Evolutionary conservation across 2,113 vertebrate species (phyloP), one percentile per base, ranked within the genome.

Genomic region (Tor tambroides): DNA sequence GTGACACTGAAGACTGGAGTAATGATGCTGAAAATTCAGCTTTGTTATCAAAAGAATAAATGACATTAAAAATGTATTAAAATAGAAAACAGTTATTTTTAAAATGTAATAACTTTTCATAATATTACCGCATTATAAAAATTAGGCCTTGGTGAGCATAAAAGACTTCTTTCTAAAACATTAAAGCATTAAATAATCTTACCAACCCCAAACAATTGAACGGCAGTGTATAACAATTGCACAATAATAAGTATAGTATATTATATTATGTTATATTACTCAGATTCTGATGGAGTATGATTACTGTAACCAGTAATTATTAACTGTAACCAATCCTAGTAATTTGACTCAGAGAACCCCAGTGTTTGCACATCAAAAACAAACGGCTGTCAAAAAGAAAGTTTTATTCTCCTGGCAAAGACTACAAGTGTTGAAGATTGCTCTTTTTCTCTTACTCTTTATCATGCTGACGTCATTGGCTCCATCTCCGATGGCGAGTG

Each of bases 391-490:
- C 23, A 75, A 26, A 75, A 75, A 30, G 14, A 30, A 38, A n/a
- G 71, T 15, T 11, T 43, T 23, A 3, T 14, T 75, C 11, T 7
- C 72, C 2, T 46, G 72, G 23, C 12, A 12, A 75, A 43, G 71
- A 41, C 19, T 41, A 12, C 19, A 41, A 26, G 21, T 46, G 38
- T 23, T 41, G 23, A 74, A 74, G 35, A 43, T 43, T 28, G 12
- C 6, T 28, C 2, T 80, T 38, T 59, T 61, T 32, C 65, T 72
- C 97, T 96, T 93, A 99, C 97, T 98, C 91, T 97, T 99, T 91
- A 99, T 99, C 98, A 99, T 99, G 96, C 97, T 97, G 92, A 99
- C 95, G 0, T 99, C 97, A 0, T 98, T 98, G 88, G 97, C 97
- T 0, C 97, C 97, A 0, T 98, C 97, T 56, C 97, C 97, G 0